Evolutionary conservation across 2,797 vertebrate species (phyloP).

Genomic region (Cyprinella venusta): DNA sequence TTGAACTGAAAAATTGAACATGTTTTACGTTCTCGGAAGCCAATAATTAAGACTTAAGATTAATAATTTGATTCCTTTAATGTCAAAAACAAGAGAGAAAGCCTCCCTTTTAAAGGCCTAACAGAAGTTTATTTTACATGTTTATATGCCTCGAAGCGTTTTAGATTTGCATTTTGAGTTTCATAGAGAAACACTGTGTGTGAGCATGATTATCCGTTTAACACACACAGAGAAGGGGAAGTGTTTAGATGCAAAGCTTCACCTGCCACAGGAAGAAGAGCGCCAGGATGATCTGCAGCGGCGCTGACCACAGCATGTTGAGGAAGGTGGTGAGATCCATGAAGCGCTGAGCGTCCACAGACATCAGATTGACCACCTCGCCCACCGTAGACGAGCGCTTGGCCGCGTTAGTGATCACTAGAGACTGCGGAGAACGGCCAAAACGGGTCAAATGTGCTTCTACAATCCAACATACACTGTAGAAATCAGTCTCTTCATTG

Average conservation of each 20-base stretch:
- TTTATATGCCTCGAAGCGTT: neutral
- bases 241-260: neutral
- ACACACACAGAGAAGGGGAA: neutral
- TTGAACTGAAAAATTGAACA: neutral
- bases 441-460: neutral
- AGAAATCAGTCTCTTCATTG: neutral
- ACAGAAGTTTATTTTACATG: neutral
- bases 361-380: conserved; percentile 97
- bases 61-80: neutral
- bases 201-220: neutral
- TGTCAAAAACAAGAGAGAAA: neutral
- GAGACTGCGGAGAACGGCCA: conserved; percentile 74
- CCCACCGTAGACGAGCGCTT: conserved; percentile 91
- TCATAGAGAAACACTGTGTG: neutral
- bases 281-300: conserved; percentile 91
- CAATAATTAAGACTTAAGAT: neutral
- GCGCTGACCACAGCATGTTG: conserved; percentile 95
- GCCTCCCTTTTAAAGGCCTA: neutral
- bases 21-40: neutral
- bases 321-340: conserved; percentile 90
- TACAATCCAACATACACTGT: neutral
- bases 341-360: conserved; percentile 94
- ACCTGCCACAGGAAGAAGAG: conserved; percentile 97
- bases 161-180: neutral
- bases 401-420: conserved; percentile 91